Evolutionary conservation across 2,797 vertebrate genomes (phyloP).

Genomic region (Tokudaia muenninki): DNA sequence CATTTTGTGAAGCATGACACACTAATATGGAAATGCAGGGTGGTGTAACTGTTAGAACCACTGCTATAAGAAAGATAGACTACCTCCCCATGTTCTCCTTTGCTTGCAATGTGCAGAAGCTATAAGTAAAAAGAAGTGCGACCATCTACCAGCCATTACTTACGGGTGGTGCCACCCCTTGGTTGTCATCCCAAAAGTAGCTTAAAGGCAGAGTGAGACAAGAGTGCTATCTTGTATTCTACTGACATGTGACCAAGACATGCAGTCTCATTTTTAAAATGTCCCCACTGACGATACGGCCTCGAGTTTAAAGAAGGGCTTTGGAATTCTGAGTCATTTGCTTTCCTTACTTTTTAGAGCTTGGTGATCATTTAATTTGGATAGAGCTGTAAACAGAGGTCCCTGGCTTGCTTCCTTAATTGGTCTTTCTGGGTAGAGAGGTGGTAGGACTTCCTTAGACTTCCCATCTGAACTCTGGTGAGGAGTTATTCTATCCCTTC

Average conservation of each 20-base stretch:
- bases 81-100: neutral
- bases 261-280: neutral
- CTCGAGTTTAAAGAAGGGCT: slow-evolving; percentile 61
- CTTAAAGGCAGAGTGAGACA: neutral
- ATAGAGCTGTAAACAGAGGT: neutral
- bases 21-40: neutral
- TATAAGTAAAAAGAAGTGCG: neutral
- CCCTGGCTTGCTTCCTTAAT: slow-evolving; percentile 8
- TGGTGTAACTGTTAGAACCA: neutral
- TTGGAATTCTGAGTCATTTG: slow-evolving; percentile 64
- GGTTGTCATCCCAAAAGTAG: slow-evolving; percentile 10
- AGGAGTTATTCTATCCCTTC: neutral
- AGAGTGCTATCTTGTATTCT: neutral
- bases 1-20: slow-evolving; percentile 8
- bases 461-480: neutral
- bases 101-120: neutral
- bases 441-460: neutral
- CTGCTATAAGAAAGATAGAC: neutral
- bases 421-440: neutral
- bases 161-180: neutral
- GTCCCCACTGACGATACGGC: slow-evolving; percentile 18
- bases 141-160: neutral
- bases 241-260: neutral
- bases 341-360: slow-evolving; percentile 44
- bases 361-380: slow-evolving; percentile 36